Base-by-base conservation (phyloP, 2,113 vertebrate species). In the Vimba vimba region DNA sequence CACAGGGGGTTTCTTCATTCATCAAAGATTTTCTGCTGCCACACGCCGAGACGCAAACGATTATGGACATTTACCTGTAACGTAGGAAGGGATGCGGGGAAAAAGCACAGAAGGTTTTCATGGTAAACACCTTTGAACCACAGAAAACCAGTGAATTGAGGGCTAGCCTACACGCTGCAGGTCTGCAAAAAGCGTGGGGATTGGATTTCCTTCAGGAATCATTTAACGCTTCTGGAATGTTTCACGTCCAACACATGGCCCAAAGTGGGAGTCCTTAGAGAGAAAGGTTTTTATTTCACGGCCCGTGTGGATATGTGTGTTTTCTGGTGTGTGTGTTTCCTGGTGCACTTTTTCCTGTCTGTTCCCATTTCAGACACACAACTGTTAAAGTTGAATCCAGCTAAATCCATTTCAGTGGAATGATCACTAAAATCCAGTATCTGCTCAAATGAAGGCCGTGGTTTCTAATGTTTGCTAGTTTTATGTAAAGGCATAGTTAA, bases 161-260 rank as follows among this genome's bases (percentile, higher is more conserved):
- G 36, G 55, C 30, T 43, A 30, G 50, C 25, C 59, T 86, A 60
- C 19, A 66, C 30, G 55, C 87, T 83, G 69, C 82, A 75, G 79
- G 23, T 62, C n/a, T 33, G 45, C 83, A 19, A 36, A 30, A 71
- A 71, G 30, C 62, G 4, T 74, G 82, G 66, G 82, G 90, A 85
- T 92, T 88, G 64, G 66, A 91, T 92, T 94, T 94, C 90, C 4
- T 57, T 84, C 85, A 90, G 90, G 91, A 93, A 93, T 91, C 90
- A 92, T 93, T 92, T 80, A 90, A 91, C 90, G 87, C 90, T 92
- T 91, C 91, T 93, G 92, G 93, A 93, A 92, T 90, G 77, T 91
- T 92, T 94, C 92, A 92, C 12, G 84, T 92, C 85, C 76, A 91
- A 92, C 93, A 92, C 90, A 82, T 86, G 89, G 89, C 83, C 88